Evolutionary conservation across 1,140 invertebrate genomes (phyloP), one percentile per base, ranked within the genome.

Genomic region (Pseudoatta argentina): DNA sequence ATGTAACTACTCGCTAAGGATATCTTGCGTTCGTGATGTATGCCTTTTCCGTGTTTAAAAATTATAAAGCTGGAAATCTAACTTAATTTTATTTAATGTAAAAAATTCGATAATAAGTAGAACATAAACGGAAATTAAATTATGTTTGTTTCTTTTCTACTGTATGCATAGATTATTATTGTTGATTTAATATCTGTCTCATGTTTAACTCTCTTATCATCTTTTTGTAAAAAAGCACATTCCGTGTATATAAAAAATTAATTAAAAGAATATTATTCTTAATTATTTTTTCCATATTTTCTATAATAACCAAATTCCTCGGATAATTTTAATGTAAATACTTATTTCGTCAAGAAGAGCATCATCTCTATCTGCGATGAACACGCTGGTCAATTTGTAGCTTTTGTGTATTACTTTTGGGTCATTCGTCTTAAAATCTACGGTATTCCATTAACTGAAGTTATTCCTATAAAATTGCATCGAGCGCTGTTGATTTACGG

Each of bases 371-470:
- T 55, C 27, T 4, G 3, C 21, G 16, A 21, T 53, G 10, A 34
- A 34, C 30, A n/a, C 34, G 16, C 44, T 24, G 4, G 24, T 73
- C 79, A 82, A 48, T 82, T 72, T 73, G 67, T 59, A 82, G 34
- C 24, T 73, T 82, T 81, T 57, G 34, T 5, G 1, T 6, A 0
- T 10, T 10, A 1, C 39, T 44, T 34, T 39, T 39, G 6, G 10
- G 0, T 16, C 21, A 71, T 16, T 53, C 10, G 21, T 18, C 0
- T 72, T 48, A 82, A 82, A 81, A 61, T 10, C 21, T 8, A 10
- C 18, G 67, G 34, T 59, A 59, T 82, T 48, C 39, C 55, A 82
- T 82, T 82, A 82, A 72, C 21, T 21, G 21, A 59, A 59, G 24
- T 44, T 82, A 82, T 59, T 82, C 18, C 18, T 16, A 59, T 72